Base-by-base conservation (phyloP, 2,797 vertebrate genomes). In the Chelon auratus region DNA sequence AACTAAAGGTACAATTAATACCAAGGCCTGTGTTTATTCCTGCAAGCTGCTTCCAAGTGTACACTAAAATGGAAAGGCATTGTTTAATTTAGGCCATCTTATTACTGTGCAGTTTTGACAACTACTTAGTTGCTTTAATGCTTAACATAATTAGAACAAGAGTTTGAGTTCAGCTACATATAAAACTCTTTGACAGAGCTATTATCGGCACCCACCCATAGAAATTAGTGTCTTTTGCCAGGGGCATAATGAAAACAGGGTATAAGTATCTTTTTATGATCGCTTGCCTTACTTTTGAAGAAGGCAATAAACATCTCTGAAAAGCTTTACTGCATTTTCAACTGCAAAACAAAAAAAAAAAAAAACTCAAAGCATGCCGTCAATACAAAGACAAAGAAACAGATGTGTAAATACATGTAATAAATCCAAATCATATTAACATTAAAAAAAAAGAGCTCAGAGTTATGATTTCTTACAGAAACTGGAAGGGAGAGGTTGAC, bases 1-100 rank as follows among this genome's bases (percentile, higher is more conserved):
- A 89, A 84, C 87, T 86, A 82, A 89, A 85, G 68, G 84, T 84
- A 78, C 89, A 90, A 92, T 92, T 93, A 92, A 92, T 93, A 92
- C 89, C 65, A 78, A 82, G 71, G 76, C 73, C 63, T 33, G 56
- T 88, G 90, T 89, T 87, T 88, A 88, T 82, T 64, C 60, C 65
- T 51, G 74, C 80, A 78, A 87, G 80, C 81, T 77, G 73, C 80
- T 86, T 89, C 78, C 89, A 73, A 89, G 85, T 88, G 85, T 64
- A 61, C 62, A 66, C 76, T 76, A 71, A 79, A 89, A 84, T 70
- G 58, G 72, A 80, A 61, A 80, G 85, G 75, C 81, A 78, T 89
- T 87, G 86, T 93, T 93, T 89, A 87, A 89, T 84, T 87, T 78
- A 72, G 78, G 66, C 63, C 66, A 83, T 48, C 51, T 87, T 78